Conservation (phyloP, 2,888 invertebrate species). For the Panorpa germanica region DNA sequence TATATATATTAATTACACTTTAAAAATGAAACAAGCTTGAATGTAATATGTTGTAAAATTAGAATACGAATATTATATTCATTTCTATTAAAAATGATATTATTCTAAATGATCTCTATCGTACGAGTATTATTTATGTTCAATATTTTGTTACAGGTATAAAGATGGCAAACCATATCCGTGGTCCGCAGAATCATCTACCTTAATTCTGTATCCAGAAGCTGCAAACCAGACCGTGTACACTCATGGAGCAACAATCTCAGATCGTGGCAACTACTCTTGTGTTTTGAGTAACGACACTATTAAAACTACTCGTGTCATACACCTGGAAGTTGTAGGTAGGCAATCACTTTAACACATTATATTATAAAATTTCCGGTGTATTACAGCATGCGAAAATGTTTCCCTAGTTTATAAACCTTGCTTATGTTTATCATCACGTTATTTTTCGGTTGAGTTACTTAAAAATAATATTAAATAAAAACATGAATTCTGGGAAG, state of each 20-base stretch:
- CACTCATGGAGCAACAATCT: constrained; percentile 37
- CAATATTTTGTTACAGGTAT: constrained; percentile 41
- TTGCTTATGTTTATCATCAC: too few species aligned
- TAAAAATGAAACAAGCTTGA: too few species aligned
- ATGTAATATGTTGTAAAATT: too few species aligned
- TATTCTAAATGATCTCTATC: too few species aligned
- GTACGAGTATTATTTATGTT: too few species aligned
- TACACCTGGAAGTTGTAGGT: constrained; percentile 48
- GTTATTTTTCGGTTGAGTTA: too few species aligned
- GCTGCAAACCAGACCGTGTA: constrained; percentile 65
- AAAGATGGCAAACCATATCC: constrained; percentile 58
- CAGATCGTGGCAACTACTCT: constrained; percentile 55
- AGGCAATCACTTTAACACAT: constrained; percentile 22
- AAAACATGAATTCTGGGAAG: too few species aligned
- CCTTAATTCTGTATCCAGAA: constrained; percentile 54
- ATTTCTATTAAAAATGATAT: too few species aligned
- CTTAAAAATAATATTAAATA: too few species aligned
- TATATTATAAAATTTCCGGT: background rate
- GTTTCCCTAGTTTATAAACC: too few species aligned
- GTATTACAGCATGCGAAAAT: background rate
- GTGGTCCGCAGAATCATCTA: constrained; percentile 52
- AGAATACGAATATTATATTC: too few species aligned
- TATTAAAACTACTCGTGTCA: constrained; percentile 38
- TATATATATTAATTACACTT: too few species aligned
- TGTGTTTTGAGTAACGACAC: constrained; percentile 56